These are phyloP conservation scores for Poecile atricapillus DNA, from an alignment of 2,113 vertebrate genomes.

Conservation along the genomic window DNA sequence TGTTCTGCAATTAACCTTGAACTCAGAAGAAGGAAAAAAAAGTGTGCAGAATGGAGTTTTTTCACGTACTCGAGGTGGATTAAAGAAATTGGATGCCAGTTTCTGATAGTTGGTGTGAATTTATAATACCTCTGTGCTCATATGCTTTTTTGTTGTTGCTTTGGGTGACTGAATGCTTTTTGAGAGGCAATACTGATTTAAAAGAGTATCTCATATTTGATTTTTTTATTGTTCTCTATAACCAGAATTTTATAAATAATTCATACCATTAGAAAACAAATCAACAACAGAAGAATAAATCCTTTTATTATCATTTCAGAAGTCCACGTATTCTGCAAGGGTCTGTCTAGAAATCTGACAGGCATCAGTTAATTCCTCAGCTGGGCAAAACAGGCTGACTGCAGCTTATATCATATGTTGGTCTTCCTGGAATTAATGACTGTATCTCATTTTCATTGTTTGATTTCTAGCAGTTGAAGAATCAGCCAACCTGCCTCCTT, in stretches of 20 bases:
- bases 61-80: not conserved
- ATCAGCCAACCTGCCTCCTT: conserved; percentile 94
- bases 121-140: not conserved
- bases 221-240: not conserved
- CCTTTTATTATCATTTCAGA: not conserved
- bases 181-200: not conserved
- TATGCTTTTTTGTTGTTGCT: not conserved
- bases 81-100: not conserved
- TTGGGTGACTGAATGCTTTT: not conserved
- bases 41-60: not conserved
- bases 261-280: not conserved
- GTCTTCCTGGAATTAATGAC: conserved; percentile 27
- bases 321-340: not conserved
- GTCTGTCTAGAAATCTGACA: not conserved
- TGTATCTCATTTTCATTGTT: conserved; percentile 64
- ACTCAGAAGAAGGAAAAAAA: not conserved
- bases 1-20: not conserved
- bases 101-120: not conserved
- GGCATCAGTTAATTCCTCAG: not conserved
- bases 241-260: not conserved
- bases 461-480: conserved; percentile 86
- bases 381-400: not conserved
- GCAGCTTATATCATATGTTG: not conserved
- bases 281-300: not conserved
- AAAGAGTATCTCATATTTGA: not conserved